phyloP scores from a whole-genome alignment of 2,113 vertebrate species.

The Caranx melampygus region DNA sequence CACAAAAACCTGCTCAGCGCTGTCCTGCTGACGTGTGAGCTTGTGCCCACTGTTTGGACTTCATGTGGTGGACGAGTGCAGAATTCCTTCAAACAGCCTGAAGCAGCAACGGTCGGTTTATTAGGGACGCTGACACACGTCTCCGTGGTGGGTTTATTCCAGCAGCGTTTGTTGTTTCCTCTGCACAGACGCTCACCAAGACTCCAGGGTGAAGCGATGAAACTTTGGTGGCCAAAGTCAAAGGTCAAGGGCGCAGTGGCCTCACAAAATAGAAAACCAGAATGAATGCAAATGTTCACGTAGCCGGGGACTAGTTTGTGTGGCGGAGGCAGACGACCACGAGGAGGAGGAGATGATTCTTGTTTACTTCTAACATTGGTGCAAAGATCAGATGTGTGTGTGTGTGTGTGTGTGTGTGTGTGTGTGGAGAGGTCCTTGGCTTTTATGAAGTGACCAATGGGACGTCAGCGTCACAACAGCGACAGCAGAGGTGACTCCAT shows the following conservation, averaged over 20 bases:
- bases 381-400: neutral
- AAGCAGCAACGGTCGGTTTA: neutral
- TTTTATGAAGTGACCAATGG: slow-evolving; percentile 51
- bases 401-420: neutral
- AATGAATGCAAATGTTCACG: too few species aligned
- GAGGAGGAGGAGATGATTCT: too few species aligned
- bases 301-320: too few species aligned
- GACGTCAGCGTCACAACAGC: slow-evolving; percentile 50
- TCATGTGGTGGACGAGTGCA: neutral
- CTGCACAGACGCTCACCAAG: too few species aligned
- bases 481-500: slow-evolving; percentile 50
- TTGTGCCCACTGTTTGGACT: neutral
- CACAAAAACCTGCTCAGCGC: neutral
- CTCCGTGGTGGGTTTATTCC: neutral
- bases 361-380: neutral
- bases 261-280: too few species aligned
- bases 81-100: neutral
- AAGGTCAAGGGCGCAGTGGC: too few species aligned
- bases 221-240: too few species aligned
- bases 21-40: neutral
- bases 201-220: too few species aligned
- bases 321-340: too few species aligned
- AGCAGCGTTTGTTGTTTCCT: too few species aligned
- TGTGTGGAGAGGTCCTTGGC: slow-evolving; percentile 51
- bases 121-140: neutral